phyloP scores from a whole-genome alignment of 2,888 invertebrate genomes.

The Clitarchus hookeri region DNA sequence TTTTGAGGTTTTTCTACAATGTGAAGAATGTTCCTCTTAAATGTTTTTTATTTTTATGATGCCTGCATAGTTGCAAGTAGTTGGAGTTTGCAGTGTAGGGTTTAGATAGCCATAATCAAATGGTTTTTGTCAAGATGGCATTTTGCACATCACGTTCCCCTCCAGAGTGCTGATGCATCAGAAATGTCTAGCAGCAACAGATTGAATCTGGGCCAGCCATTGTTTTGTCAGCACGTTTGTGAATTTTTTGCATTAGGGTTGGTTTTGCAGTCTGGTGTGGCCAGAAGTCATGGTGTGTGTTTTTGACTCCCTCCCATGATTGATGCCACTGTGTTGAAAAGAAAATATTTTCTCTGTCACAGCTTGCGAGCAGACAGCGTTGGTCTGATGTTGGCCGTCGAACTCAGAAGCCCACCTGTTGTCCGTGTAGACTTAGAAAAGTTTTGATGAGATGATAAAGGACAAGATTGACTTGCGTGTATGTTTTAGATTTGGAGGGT shows the following conservation, averaged over 20 bases:
- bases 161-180: background rate
- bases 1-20: slow-evolving; percentile 4
- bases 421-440: background rate
- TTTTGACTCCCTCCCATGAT: background rate
- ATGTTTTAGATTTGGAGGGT: background rate
- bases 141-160: background rate
- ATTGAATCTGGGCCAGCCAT: background rate
- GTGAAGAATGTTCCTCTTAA: slow-evolving; percentile 14
- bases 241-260: background rate
- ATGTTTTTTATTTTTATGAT: slow-evolving; percentile 6
- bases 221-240: background rate
- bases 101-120: background rate
- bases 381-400: background rate
- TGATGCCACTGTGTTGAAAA: background rate
- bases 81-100: background rate
- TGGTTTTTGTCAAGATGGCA: background rate
- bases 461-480: background rate
- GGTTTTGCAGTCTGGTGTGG: background rate
- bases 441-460: background rate
- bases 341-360: background rate
- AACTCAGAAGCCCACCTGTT: background rate
- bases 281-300: background rate
- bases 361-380: slow-evolving; percentile 14
- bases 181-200: background rate
- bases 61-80: background rate